A percentile compares a stretch with the other conserved stretches of the same genome.
phyloP scores from a whole-genome alignment of 2,797 vertebrate genomes.

The Alectoris magna region DNA sequence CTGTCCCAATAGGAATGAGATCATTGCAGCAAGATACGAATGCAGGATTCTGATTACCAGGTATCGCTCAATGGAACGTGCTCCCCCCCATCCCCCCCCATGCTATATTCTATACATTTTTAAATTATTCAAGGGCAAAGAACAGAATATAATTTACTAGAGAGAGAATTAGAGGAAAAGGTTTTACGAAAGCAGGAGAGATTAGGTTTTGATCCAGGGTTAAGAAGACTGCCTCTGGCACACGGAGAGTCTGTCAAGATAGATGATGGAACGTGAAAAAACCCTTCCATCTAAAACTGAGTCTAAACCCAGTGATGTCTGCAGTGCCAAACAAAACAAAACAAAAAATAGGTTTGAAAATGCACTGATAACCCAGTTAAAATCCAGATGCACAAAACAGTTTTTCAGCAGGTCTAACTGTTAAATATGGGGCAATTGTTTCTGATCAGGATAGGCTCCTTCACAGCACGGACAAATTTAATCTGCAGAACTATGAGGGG shows the following conservation, averaged over 20 bases:
- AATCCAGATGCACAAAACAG: not conserved
- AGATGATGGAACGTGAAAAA: constrained; percentile 15
- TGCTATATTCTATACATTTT: constrained; percentile 60
- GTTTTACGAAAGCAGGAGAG: constrained; percentile 49
- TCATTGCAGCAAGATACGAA: constrained; percentile 70
- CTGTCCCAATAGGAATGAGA: constrained; percentile 72
- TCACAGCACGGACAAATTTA: not conserved
- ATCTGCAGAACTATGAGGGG: not conserved
- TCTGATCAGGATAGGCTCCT: not conserved
- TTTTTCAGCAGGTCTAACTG: not conserved
- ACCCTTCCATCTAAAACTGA: constrained; percentile 2
- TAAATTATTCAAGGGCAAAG: constrained; percentile 72
- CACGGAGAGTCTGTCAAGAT: not conserved
- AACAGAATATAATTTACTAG: constrained; percentile 66
- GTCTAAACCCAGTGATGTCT: not conserved
- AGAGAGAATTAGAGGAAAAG: constrained; percentile 47
- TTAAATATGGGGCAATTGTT: not conserved
- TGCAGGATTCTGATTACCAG: constrained; percentile 68
- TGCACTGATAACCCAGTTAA: not conserved
- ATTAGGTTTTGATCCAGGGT: constrained; percentile 68
- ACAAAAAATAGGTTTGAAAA: not conserved
- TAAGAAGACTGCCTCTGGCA: constrained; percentile 36
- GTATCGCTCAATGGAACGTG: constrained; percentile 54
- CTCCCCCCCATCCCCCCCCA: not conserved
- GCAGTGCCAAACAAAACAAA: not conserved